Base-by-base conservation (phyloP, 2,797 vertebrate species). In the Heliangelus exortis region DNA sequence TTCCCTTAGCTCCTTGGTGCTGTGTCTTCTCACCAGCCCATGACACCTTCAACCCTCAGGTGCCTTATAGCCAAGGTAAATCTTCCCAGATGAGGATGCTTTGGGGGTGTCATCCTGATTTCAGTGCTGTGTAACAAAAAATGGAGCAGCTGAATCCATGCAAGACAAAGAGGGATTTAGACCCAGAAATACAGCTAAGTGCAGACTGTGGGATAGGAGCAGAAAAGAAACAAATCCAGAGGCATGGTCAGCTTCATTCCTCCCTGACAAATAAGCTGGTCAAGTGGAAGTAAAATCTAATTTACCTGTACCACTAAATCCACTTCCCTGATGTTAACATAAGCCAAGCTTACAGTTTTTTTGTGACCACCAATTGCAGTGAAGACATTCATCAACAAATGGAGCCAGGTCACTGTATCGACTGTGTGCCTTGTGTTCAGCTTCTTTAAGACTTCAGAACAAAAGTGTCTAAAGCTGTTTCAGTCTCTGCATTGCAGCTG, bases 401-500 rank as follows among this genome's bases (percentile, higher is more conserved):
- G 8, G 26, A 85, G n/a, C 36, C 39, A 43, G 28, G 84, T 23
- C 17, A 28, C 10, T 1, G 0, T 7, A 17, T 3, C 1, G 0
- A 11, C 18, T 50, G 20, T 10, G 12, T 58, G 15, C 4, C n/a
- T 58, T 2, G 0, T n/a, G 16, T 29, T 68, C 54, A 48, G 39
- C 34, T 90, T 77, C 47, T 81, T 26, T 36, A 58, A 63, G 58
- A 54, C 31, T 78, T 91, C 36, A 75, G 41, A 75, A 39, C 8
- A 62, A 75, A 89, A 2, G 20, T 72, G 47, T 9, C 23, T 90
- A 15, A 87, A 92, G 81, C 13, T 65, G 28, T 55, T 85, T 93
- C 76, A 80, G 50, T 39, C 78, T 85, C 94, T 89, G 93, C 92
- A 94, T 71, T 94, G 93, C 82, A 94, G 88, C 54, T 65, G 29